Evolutionary conservation across 1,140 invertebrate genomes (phyloP), one percentile per base, ranked within the genome.

Genomic region (Hirudo medicinalis): DNA sequence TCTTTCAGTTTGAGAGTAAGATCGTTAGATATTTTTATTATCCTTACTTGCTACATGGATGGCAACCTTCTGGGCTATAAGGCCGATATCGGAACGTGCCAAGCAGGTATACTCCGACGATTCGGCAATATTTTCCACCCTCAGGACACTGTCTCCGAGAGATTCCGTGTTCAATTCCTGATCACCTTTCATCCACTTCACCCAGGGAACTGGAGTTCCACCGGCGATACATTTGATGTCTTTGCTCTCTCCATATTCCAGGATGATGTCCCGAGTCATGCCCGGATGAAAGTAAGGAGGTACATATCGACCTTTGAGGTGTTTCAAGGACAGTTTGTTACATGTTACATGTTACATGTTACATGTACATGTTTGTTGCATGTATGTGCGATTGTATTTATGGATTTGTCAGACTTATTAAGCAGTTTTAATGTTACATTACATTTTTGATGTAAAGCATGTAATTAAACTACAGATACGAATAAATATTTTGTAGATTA

Each of bases 41-140:
- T 25, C 22, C 57, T 63, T 6, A 63, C 57, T 25, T 25, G 29
- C 29, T 5, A 63, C 57, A 32, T 63, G 57, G 29, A 63, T 32
- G 29, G 22, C 57, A 11, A 63, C 57, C 20, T 22, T 32, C 29
- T 63, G 57, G 17, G 57, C 57, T 32, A 63, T 32, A 13, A 63
- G 22, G 11, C 94, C 94, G 25, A 97, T 85, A 5, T 91, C 91
- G 74, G 91, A 94, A n/a, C 89, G 87, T 0, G 95, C 95, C 53
- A 94, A 89, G 80, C 95, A 98, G 0, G 94, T 98, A 83, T 95
- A 97, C 82, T 97, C 97, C 11, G 89, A 91, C 0, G 91, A 91
- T 78, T 95, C 90, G 75, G 89, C 86, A 54, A 98, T 91, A 78
- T 94, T 88, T 20, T 86, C 88, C 74, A 98, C 79, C 72, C 88